Evolutionary conservation across 2,113 vertebrate genomes (phyloP).

Genomic region (Gobius niger): DNA sequence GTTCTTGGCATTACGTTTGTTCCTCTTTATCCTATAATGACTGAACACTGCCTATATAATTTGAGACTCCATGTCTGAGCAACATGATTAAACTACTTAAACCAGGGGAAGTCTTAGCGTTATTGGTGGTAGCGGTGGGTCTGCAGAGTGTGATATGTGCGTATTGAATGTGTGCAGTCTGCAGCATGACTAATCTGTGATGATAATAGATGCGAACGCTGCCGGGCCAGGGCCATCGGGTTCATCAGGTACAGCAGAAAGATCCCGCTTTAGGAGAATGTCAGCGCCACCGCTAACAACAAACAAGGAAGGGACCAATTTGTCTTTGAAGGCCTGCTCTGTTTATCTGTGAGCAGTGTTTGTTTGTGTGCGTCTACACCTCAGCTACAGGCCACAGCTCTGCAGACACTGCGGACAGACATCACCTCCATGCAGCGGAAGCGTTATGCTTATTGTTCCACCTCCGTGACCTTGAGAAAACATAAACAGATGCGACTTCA

Average conservation of each 20-base stretch:
- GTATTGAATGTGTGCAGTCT: constrained; percentile 22
- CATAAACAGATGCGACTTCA: neutral
- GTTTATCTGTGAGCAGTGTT: constrained; percentile 18
- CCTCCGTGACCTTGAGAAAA: neutral
- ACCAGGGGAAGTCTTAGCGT: constrained; percentile 17
- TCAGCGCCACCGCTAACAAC: constrained; percentile 25
- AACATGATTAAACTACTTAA: constrained; percentile 1
- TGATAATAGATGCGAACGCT: constrained; percentile 48
- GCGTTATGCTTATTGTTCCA: neutral
- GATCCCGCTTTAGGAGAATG: constrained; percentile 48
- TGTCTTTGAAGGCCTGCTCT: constrained; percentile 45
- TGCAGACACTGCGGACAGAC: constrained; percentile 29
- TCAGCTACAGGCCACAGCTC: neutral
- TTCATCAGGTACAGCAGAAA: constrained; percentile 55
- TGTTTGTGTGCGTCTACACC: constrained; percentile 14
- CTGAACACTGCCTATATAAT: neutral
- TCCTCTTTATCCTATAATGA: neutral
- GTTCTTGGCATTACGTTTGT: neutral
- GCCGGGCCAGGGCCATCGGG: constrained; percentile 37
- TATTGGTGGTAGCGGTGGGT: constrained; percentile 21
- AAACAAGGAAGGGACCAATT: constrained; percentile 32
- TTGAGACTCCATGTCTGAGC: neutral
- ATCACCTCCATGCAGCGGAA: constrained; percentile 21
- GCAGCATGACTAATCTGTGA: constrained; percentile 44
- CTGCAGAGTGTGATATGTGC: constrained; percentile 18